phyloP scores from a whole-genome alignment of 2,113 vertebrate genomes.

The Trogon surrucura region DNA sequence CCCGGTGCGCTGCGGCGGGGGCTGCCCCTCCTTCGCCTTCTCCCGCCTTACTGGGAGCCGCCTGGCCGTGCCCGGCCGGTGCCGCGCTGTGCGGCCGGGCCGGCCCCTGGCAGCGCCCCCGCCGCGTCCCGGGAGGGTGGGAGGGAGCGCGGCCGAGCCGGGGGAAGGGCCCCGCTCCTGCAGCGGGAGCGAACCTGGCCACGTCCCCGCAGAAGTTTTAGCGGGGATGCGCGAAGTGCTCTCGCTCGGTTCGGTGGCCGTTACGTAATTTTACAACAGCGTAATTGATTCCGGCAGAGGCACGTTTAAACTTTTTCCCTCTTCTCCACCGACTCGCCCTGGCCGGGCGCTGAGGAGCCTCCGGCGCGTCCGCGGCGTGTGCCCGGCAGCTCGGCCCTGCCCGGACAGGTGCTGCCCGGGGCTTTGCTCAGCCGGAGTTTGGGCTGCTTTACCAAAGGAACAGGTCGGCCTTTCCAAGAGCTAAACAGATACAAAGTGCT shows the following conservation, averaged over 20 bases:
- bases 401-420: too few species aligned
- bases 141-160: background rate
- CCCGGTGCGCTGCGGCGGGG: too few species aligned
- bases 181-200: fast-evolving
- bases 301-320: background rate
- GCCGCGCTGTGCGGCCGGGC: background rate
- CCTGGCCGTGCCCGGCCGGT: background rate
- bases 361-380: background rate
- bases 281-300: background rate
- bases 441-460: background rate
- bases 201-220: background rate
- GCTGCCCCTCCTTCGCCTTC: background rate
- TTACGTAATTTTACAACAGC: background rate
- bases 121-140: background rate
- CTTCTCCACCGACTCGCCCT: background rate
- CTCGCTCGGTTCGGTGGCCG: fast-evolving
- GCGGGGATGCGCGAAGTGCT: background rate
- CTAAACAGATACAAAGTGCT: fast-evolving
- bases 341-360: background rate
- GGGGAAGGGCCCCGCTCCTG: background rate
- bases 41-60: background rate
- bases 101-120: background rate
- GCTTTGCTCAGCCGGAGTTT: background rate
- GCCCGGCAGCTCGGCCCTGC: too few species aligned
- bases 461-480: fast-evolving